Conservation (phyloP, 2,888 invertebrate species). For the Tetanocera ferruginea region DNA sequence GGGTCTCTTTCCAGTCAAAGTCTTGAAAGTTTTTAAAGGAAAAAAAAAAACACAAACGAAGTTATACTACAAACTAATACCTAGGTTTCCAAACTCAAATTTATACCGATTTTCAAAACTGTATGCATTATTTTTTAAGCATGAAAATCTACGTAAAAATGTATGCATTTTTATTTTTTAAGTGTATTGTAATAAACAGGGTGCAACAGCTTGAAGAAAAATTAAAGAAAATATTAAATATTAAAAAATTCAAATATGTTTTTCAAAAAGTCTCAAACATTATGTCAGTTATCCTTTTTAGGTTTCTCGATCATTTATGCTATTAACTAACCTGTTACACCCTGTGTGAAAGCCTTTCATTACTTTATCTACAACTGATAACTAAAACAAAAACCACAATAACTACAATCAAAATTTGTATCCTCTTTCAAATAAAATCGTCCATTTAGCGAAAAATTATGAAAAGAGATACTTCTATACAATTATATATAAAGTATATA, state of each 20-base stretch:
- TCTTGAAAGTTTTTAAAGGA: slow-evolving; percentile 43
- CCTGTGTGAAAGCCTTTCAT: slow-evolving; percentile 55
- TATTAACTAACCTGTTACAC: slow-evolving; percentile 27
- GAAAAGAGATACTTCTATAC: slow-evolving; percentile 9
- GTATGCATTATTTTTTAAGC: too few relatives aligned
- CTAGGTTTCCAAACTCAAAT: too few relatives aligned
- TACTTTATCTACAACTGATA: slow-evolving; percentile 63
- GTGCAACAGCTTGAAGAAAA: slow-evolving; percentile 1
- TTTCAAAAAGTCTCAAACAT: neutral
- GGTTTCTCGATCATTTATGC: slow-evolving; percentile 29
- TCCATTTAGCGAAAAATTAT: slow-evolving; percentile 51
- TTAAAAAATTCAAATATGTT: slow-evolving; percentile 39
- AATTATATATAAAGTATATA: neutral
- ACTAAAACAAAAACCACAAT: slow-evolving; percentile 17
- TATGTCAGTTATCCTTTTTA: neutral
- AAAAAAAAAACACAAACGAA: slow-evolving; percentile 24
- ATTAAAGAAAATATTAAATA: neutral
- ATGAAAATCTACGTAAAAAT: slow-evolving; percentile 1
- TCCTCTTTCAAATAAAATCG: slow-evolving; percentile 42
- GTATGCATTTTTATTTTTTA: slow-evolving; percentile 17
- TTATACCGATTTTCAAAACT: too few relatives aligned
- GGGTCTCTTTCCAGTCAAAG: slow-evolving; percentile 32
- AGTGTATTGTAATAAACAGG: neutral
- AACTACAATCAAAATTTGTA: slow-evolving; percentile 38
- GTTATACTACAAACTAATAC: neutral